phyloP scores from a whole-genome alignment of 2,797 vertebrate species.

The Pogonophryne albipinna region DNA sequence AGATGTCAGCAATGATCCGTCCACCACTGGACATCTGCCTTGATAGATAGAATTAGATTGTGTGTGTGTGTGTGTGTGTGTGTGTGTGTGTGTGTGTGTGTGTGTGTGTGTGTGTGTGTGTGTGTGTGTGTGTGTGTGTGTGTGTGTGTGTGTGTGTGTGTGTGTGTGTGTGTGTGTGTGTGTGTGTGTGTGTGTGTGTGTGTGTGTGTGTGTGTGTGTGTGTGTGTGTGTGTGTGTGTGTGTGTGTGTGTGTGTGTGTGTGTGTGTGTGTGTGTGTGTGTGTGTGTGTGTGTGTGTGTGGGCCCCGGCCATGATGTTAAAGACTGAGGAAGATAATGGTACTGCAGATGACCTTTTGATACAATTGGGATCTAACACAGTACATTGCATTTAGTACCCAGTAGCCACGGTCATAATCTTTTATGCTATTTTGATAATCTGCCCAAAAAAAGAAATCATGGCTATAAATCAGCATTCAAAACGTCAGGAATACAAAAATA shows the following conservation, averaged over 20 bases:
- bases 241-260: conserved; percentile 29
- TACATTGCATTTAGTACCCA: conserved; percentile 47
- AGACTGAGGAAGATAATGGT: conserved; percentile 63
- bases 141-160: conserved; percentile 41
- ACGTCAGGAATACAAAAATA: conserved; percentile 46
- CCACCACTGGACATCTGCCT: conserved; percentile 75
- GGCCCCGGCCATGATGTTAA: conserved; percentile 48
- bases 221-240: conserved; percentile 41
- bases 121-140: conserved; percentile 28
- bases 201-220: conserved; percentile 29
- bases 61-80: conserved; percentile 41
- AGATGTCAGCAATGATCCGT: conserved; percentile 83
- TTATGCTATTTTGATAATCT: conserved; percentile 39
- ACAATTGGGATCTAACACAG: conserved; percentile 54
- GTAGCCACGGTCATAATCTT: conserved; percentile 51
- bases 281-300: conserved; percentile 29
- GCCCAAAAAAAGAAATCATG: conserved; percentile 13
- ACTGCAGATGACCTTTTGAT: conserved; percentile 71
- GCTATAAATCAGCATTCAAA: conserved; percentile 22
- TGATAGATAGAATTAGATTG: conserved; percentile 47
- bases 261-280: conserved; percentile 24
- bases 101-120: conserved; percentile 26
- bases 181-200: conserved; percentile 24
- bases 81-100: conserved; percentile 24
- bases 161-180: conserved; percentile 29